These are phyloP conservation scores for Shargacucullia verbasci DNA, from an alignment of 2,888 invertebrate genomes.

Conservation along the genomic window DNA sequence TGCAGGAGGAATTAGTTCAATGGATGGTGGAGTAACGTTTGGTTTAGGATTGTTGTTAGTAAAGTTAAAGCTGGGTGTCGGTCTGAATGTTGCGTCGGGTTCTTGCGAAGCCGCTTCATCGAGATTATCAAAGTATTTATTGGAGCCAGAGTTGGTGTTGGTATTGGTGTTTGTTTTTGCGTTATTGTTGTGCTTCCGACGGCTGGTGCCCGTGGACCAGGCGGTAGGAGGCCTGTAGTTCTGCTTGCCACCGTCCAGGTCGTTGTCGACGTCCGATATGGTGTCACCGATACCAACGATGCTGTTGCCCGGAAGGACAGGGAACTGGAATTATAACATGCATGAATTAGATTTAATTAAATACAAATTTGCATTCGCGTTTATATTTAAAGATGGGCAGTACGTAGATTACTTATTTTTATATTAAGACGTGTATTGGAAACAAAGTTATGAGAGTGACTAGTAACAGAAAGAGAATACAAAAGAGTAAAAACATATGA, in stretches of 20 bases:
- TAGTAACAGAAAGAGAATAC: no score
- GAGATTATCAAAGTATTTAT: constrained; percentile 53
- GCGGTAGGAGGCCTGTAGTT: constrained; percentile 87
- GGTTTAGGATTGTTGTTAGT: constrained; percentile 17
- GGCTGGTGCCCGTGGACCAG: constrained; percentile 84
- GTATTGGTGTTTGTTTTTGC: constrained; percentile 29
- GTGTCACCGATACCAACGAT: constrained; percentile 81
- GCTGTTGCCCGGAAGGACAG: constrained; percentile 78
- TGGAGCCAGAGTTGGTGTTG: constrained; percentile 30
- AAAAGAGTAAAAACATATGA: no score
- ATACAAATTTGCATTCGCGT: constrained; percentile 2
- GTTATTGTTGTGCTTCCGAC: constrained; percentile 21
- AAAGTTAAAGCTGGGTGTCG: constrained; percentile 53
- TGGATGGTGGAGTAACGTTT: constrained; percentile 66
- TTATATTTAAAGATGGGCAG: no score
- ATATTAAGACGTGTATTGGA: no score
- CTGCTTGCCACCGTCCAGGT: constrained; percentile 79
- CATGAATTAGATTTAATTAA: constrained; percentile 5
- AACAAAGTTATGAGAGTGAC: no score
- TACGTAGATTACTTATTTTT: no score
- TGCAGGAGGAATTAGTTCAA: constrained; percentile 70
- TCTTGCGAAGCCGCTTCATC: constrained; percentile 70
- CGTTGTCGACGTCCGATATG: constrained; percentile 76
- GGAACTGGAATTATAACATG: constrained; percentile 72
- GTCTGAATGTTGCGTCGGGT: constrained; percentile 67